These are phyloP conservation scores for Chloroceryle amazona DNA, from an alignment of 2,797 vertebrate species.

Conservation along the genomic window DNA sequence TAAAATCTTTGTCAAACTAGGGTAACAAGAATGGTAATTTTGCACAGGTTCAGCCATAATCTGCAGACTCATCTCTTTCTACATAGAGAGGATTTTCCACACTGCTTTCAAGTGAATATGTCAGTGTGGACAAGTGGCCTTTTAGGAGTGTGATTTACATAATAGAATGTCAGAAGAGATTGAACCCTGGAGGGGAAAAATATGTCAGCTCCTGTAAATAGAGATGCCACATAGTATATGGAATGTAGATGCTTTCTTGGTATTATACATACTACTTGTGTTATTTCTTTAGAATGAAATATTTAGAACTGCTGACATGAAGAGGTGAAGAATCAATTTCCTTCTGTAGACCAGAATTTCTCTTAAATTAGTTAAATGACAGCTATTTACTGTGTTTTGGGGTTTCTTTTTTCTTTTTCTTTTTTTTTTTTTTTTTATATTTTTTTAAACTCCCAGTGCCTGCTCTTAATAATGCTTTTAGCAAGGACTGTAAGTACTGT, in stretches of 20 bases:
- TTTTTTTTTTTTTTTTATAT: neutral
- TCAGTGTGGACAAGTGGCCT: neutral
- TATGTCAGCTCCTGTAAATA: neutral
- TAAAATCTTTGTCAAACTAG: neutral
- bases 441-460: neutral
- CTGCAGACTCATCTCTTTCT: neutral
- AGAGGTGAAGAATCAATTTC: neutral
- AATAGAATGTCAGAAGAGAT: neutral
- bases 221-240: neutral
- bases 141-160: neutral
- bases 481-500: neutral
- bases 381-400: neutral
- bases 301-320: neutral
- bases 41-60: neutral
- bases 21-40: neutral
- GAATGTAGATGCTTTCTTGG: neutral
- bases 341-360: neutral
- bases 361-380: neutral
- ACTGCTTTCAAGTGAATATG: neutral
- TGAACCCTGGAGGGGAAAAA: neutral
- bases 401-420: accelerated
- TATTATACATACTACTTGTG: neutral
- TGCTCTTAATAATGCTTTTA: neutral
- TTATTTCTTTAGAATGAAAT: neutral
- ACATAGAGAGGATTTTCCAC: neutral